These are phyloP conservation scores for Muscidifurax raptorellus DNA, from an alignment of 1,140 invertebrate species.

Conservation along the genomic window DNA sequence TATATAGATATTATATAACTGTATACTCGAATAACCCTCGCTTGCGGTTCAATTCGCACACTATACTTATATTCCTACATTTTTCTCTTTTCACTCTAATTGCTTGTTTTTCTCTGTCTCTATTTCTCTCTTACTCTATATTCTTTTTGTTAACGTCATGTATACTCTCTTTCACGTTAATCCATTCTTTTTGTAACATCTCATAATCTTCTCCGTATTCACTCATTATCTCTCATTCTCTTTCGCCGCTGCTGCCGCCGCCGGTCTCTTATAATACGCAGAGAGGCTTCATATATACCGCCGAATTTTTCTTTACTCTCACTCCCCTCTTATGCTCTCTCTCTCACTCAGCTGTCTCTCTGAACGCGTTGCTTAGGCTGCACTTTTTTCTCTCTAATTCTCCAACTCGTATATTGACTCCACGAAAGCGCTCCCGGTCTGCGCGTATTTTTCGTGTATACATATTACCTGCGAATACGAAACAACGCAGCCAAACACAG, in stretches of 20 bases:
- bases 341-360: neutral
- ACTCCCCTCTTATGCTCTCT: slow-evolving; percentile 37
- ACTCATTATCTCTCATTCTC: slow-evolving; percentile 49
- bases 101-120: slow-evolving; percentile 28
- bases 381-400: slow-evolving; percentile 64
- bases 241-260: slow-evolving; percentile 9
- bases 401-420: slow-evolving; percentile 51
- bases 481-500: slow-evolving; percentile 66
- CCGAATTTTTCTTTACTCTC: slow-evolving; percentile 37
- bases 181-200: slow-evolving; percentile 48
- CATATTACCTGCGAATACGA: slow-evolving; percentile 62
- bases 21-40: slow-evolving; percentile 68
- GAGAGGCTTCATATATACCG: slow-evolving; percentile 3
- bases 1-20: slow-evolving; percentile 55
- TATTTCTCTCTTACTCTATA: slow-evolving; percentile 35
- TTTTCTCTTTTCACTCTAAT: slow-evolving; percentile 43
- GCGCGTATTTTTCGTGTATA: slow-evolving; percentile 59
- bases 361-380: slow-evolving; percentile 65
- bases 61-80: slow-evolving; percentile 50
- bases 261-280: slow-evolving; percentile 26
- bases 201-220: slow-evolving; percentile 46
- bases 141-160: slow-evolving; percentile 43
- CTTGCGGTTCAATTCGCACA: slow-evolving; percentile 68
- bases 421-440: neutral
- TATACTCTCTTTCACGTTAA: slow-evolving; percentile 37